Percentiles rank a stretch among this genome's conserved stretches.
phyloP scores from a whole-genome alignment of 2,113 vertebrate genomes.

The Callocephalon fimbriatum region DNA sequence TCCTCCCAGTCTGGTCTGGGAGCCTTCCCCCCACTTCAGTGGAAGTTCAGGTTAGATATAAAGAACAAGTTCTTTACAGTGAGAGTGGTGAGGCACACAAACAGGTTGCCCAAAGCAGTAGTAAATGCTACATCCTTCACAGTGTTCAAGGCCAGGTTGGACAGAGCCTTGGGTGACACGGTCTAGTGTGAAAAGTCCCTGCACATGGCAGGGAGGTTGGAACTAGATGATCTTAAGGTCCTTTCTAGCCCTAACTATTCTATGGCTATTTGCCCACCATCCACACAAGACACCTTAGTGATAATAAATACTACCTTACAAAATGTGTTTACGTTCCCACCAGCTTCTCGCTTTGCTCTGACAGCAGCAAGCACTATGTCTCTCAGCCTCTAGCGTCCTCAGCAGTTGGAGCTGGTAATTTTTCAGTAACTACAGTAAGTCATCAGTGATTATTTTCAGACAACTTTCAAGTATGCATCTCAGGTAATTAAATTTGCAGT shows the following conservation, averaged over 20 bases:
- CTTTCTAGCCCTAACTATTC: background rate
- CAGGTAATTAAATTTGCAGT: conserved; percentile 47
- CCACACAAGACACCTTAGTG: background rate
- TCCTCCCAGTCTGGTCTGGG: background rate
- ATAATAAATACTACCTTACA: background rate
- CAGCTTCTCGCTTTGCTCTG: background rate
- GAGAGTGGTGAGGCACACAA: background rate
- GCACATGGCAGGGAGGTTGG: background rate
- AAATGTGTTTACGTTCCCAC: background rate
- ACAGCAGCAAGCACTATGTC: background rate
- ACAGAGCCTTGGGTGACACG: background rate
- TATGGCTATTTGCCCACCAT: background rate
- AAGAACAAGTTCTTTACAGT: background rate
- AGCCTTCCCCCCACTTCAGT: background rate
- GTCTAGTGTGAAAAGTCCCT: background rate
- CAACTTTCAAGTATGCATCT: conserved; percentile 40
- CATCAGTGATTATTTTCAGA: background rate
- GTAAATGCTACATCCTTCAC: background rate
- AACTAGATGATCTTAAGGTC: background rate
- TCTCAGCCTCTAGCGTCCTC: background rate
- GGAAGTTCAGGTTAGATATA: background rate
- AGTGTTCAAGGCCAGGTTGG: background rate
- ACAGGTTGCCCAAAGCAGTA: background rate
- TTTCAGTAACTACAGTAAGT: background rate
- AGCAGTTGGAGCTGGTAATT: background rate